Evolutionary conservation across 2,113 vertebrate species (phyloP).

Genomic region (Pardalotus punctatus): DNA sequence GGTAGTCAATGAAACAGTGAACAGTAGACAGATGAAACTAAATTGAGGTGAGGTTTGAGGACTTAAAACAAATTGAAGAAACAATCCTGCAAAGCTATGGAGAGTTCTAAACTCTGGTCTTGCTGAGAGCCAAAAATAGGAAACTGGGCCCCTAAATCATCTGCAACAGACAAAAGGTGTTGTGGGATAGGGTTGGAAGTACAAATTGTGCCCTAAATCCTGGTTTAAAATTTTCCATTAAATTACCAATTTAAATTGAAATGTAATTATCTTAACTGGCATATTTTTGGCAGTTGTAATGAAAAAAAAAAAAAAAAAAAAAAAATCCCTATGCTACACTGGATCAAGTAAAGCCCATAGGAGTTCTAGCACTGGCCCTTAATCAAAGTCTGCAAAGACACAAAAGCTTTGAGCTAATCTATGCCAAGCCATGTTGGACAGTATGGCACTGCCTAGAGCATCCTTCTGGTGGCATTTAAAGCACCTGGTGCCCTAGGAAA

Average conservation of each 20-base stretch:
- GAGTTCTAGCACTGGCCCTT: slow-evolving; percentile 74
- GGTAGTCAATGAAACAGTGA: neutral
- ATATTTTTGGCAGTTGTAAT: slow-evolving; percentile 73
- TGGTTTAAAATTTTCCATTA: slow-evolving; percentile 70
- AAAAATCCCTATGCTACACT: slow-evolving; percentile 50
- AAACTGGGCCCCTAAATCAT: neutral
- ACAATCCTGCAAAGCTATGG: neutral
- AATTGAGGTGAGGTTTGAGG: neutral
- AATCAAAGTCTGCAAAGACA: slow-evolving; percentile 79
- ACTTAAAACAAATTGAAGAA: neutral
- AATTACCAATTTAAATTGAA: slow-evolving; percentile 81
- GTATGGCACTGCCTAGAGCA: slow-evolving; percentile 72
- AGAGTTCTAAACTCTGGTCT: neutral
- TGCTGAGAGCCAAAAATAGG: neutral
- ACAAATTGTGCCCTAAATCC: neutral
- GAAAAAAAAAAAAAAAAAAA: neutral
- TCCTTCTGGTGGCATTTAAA: slow-evolving; percentile 80
- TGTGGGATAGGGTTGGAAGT: slow-evolving; percentile 34
- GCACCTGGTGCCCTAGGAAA: slow-evolving; percentile 76
- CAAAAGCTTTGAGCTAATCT: slow-evolving; percentile 76
- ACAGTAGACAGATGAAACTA: neutral
- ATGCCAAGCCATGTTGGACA: slow-evolving; percentile 74
- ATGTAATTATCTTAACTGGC: slow-evolving; percentile 77
- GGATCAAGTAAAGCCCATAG: slow-evolving; percentile 70
- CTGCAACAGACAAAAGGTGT: slow-evolving; percentile 35